Base-by-base conservation (phyloP, 2,113 vertebrate species). In the Poeciliopsis prolifica region DNA sequence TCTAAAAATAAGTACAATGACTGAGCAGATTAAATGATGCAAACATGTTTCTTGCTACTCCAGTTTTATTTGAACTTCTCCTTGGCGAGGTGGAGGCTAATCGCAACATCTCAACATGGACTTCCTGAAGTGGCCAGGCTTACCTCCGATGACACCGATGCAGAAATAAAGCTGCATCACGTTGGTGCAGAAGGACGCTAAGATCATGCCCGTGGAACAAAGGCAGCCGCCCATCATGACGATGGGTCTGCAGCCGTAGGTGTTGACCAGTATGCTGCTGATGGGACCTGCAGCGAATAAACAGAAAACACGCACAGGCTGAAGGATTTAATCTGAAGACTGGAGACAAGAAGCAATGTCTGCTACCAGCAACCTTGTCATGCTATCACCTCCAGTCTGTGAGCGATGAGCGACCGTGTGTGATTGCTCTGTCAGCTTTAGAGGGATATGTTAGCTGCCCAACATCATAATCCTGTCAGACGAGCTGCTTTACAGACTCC, bases 201-300 rank as follows among this genome's bases (percentile, higher is more conserved):
- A 77, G 76, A 98, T 92, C 97, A 99, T 97, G 44, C 97, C 97
- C 31, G 92, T n/a, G 1, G 96, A 88, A 76, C 95, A 97, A 1
- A 99, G 79, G 15, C 96, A 81, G 11, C 98, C 98, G 14, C 98
- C 98, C 54, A 92, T 84, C 37, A 99, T 96, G 88, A 99, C 96
- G 14, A 99, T 93, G 11, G 97, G 97, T 24, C 98, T 95, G 78
- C 97, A 97, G 72, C 97, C 97, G 0, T 97, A 98, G 1, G 93
- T 97, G 92, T 99, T 99, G 81, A 99, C 97, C 91, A 99, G 91
- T 76, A 99, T 92, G 63, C 97, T 98, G 93, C 97, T 98, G 89
- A 99, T 91, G 35, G 97, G 97, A 88, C 98, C 98, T 99, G 85
- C 66, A 74, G 37, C 44, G 44, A 80, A 1, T 15, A 7, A 69